Conservation (phyloP, 2,888 invertebrate genomes). For the Drosophila barbarae region DNA sequence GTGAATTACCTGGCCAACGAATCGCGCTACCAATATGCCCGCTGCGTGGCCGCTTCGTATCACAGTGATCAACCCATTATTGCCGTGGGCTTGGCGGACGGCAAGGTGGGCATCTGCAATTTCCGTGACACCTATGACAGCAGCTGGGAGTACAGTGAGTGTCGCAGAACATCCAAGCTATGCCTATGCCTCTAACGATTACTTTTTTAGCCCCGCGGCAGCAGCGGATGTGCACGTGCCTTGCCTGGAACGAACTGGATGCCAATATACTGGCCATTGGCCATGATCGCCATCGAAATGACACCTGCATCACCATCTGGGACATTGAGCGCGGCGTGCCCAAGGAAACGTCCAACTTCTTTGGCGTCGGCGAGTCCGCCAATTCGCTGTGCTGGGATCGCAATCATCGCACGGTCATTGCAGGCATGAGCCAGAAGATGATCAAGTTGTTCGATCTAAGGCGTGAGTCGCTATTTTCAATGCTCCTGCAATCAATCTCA, state of each 20-base stretch:
- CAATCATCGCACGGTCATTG: slow-evolving; percentile 87
- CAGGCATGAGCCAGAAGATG: slow-evolving; percentile 94
- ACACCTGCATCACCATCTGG: slow-evolving; percentile 94
- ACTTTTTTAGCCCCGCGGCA: slow-evolving; percentile 87
- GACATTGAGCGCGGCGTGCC: slow-evolving; percentile 82
- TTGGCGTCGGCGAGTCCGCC: slow-evolving; percentile 90
- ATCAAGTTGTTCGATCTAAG: slow-evolving; percentile 93
- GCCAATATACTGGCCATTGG: slow-evolving; percentile 91
- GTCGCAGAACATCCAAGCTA: no score
- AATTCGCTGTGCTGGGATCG: slow-evolving; percentile 92
- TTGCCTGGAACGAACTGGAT: slow-evolving; percentile 93
- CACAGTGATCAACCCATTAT: slow-evolving; percentile 89
- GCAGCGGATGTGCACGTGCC: slow-evolving; percentile 90
- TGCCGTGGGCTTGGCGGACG: slow-evolving; percentile 93
- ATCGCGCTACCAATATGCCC: slow-evolving; percentile 85
- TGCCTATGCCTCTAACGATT: neutral
- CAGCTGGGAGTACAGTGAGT: slow-evolving; percentile 78
- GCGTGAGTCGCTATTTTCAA: slow-evolving; percentile 82
- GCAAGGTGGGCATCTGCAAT: slow-evolving; percentile 90
- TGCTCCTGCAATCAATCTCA: neutral
- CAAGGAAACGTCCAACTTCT: slow-evolving; percentile 82
- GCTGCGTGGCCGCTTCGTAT: slow-evolving; percentile 93
- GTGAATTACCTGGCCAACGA: slow-evolving; percentile 77
- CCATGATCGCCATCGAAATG: slow-evolving; percentile 93
- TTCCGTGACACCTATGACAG: slow-evolving; percentile 86